A percentile compares a stretch with the other conserved stretches of the same genome.
phyloP scores from a whole-genome alignment of 2,888 invertebrate species.

The Lissonota sp. region DNA sequence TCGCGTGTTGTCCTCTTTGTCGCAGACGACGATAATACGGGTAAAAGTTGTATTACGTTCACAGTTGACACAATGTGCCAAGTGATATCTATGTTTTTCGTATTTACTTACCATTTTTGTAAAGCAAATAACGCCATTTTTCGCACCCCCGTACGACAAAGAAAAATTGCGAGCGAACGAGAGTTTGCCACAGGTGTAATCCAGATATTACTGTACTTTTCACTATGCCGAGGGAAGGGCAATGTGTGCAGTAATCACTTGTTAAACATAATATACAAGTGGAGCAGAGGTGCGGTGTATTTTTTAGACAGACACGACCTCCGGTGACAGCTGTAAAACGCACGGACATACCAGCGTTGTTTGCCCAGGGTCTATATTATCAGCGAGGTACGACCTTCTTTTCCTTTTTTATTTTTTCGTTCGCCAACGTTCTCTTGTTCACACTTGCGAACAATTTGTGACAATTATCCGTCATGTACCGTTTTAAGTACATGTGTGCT shows the following conservation, averaged over 20 bases:
- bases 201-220: too few species aligned
- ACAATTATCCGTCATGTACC: constrained; percentile 71
- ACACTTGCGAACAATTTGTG: constrained; percentile 72
- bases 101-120: constrained; percentile 45
- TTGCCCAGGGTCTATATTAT: constrained; percentile 71
- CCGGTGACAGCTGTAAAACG: constrained; percentile 34
- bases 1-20: constrained; percentile 17
- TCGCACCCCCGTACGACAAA: constrained; percentile 34
- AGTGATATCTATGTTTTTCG: constrained; percentile 1
- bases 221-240: too few species aligned
- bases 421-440: constrained; percentile 67
- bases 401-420: constrained; percentile 52
- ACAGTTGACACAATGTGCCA: not conserved
- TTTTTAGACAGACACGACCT: constrained; percentile 29
- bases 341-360: constrained; percentile 74
- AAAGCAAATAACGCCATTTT: constrained; percentile 33
- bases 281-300: constrained; percentile 32
- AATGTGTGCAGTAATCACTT: constrained; percentile 64
- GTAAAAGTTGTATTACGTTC: constrained; percentile 2
- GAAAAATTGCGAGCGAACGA: constrained; percentile 28
- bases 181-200: too few species aligned
- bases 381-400: constrained; percentile 34
- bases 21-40: not conserved
- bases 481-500: constrained; percentile 22
- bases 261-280: constrained; percentile 65